Percentiles rank a stretch among this genome's conserved stretches.
These are phyloP conservation scores for Megaleporinus macrocephalus DNA, from an alignment of 2,113 vertebrate species.

Conservation along the genomic window DNA sequence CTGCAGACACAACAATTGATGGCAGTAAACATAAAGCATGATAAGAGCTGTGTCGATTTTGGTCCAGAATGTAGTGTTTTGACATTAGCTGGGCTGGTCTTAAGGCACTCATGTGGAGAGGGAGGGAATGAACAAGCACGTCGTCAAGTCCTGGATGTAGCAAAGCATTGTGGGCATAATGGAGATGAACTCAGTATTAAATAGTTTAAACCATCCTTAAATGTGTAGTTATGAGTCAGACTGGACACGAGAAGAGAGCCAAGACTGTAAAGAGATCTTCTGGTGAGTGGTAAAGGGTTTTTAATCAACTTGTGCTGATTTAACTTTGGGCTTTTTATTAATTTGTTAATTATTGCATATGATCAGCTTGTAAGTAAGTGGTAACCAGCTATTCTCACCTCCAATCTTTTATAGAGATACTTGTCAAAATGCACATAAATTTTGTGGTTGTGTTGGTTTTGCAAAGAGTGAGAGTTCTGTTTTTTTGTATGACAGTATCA, in stretches of 20 bases:
- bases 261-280: slow-evolving; percentile 33
- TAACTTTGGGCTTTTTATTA: background rate
- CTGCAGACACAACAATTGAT: slow-evolving; percentile 22
- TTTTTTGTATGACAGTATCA: no score
- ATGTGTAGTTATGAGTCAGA: slow-evolving; percentile 41
- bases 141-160: background rate
- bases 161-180: slow-evolving; percentile 41
- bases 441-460: no score
- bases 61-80: slow-evolving; percentile 42
- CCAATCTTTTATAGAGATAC: no score
- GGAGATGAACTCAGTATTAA: slow-evolving; percentile 5
- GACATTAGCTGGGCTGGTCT: slow-evolving; percentile 35
- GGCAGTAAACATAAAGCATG: slow-evolving; percentile 33
- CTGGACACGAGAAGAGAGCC: slow-evolving; percentile 14
- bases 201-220: slow-evolving; percentile 28
- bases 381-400: no score
- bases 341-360: background rate
- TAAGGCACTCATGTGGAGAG: slow-evolving; percentile 29
- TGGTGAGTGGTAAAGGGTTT: slow-evolving; percentile 41
- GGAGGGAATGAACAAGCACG: slow-evolving; percentile 26
- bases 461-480: no score
- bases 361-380: background rate
- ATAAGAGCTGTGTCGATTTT: slow-evolving; percentile 15
- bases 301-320: background rate
- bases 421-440: no score